Evolutionary conservation across 2,797 vertebrate genomes (phyloP), one percentile per base, ranked within the genome.

Genomic region (Otolemur crassicaudatus): DNA sequence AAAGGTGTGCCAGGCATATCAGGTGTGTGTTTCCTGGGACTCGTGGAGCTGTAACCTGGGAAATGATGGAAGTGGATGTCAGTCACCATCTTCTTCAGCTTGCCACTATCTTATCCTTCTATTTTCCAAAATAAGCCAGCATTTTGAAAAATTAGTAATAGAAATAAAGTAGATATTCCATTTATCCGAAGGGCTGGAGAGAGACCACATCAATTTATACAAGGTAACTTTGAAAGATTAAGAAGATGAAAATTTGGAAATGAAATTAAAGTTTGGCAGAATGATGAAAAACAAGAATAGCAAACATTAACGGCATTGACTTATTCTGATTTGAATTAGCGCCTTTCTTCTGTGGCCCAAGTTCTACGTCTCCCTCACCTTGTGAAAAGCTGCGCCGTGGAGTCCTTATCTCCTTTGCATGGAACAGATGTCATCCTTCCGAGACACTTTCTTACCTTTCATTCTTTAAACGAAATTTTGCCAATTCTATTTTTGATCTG

Each of bases 391-490:
- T 53, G 25, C 19, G 0, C 31, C 72, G 34, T 61, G 79, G 12
- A 65, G n/a, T 67, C 27, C 60, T 49, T 76, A 3, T 90, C 56
- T 67, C 25, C n/a, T 84, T 65, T 22, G 4, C 11, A 70, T 53
- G 60, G 63, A 73, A 61, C 31, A 86, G 65, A 86, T 87, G 49
- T 1, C 11, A 84, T 61, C 16, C 46, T 77, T 80, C 34, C 40
- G 53, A 76, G 34, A 72, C 1, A 23, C n/a, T 29, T 80, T 60
- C 53, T 65, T 87, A 56, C 2, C 49, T 0, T 83, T 77, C 53
- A 63, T 23, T 88, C 90, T 81, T 31, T 25, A 79, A 95, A 89
- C 60, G 6, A 46, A 85, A 75, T 61, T 60, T 60, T 97, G 13
- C 2, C 67, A 80, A 72, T 87, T 0, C 0, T 37, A 82, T 43